These are phyloP conservation scores for Mimumesa dahlbomi DNA, from an alignment of 2,888 invertebrate genomes.

Conservation along the genomic window DNA sequence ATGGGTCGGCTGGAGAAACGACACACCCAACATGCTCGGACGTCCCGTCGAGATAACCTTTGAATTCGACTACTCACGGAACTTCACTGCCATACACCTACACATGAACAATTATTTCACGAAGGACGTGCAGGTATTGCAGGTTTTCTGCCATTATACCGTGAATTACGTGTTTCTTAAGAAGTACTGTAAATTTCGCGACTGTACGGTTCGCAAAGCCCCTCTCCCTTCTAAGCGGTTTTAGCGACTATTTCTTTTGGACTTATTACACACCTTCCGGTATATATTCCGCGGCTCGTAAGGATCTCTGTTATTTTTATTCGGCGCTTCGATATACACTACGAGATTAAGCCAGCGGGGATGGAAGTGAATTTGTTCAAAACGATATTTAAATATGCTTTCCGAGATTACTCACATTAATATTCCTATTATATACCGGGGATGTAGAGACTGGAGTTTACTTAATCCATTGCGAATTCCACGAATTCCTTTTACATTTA, in stretches of 20 bases:
- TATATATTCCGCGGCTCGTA: no score
- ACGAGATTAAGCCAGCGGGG: not conserved
- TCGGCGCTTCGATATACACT: slow-evolving; percentile 14
- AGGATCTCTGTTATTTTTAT: slow-evolving; percentile 7
- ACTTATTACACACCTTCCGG: not conserved
- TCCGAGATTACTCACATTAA: slow-evolving; percentile 19
- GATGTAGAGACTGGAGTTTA: slow-evolving; percentile 3
- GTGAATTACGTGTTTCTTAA: slow-evolving; percentile 15
- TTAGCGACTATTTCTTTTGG: not conserved
- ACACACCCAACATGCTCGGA: slow-evolving; percentile 84
- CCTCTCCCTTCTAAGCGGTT: no score
- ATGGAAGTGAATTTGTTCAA: not conserved
- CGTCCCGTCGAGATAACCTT: slow-evolving; percentile 88
- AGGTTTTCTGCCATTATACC: slow-evolving; percentile 13
- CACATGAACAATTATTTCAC: slow-evolving; percentile 89
- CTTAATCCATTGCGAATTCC: slow-evolving; percentile 4
- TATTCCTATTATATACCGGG: slow-evolving; percentile 11
- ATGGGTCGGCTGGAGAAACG: slow-evolving; percentile 92
- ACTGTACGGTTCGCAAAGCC: slow-evolving; percentile 25
- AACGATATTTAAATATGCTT: slow-evolving; percentile 13
- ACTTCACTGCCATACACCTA: slow-evolving; percentile 88
- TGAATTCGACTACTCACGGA: slow-evolving; percentile 89
- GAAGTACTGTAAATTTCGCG: slow-evolving; percentile 39
- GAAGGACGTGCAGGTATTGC: slow-evolving; percentile 87
- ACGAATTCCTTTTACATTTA: not conserved